Evolutionary conservation across 2,797 vertebrate genomes (phyloP).

Genomic region (Melanotaenia trifasciata): DNA sequence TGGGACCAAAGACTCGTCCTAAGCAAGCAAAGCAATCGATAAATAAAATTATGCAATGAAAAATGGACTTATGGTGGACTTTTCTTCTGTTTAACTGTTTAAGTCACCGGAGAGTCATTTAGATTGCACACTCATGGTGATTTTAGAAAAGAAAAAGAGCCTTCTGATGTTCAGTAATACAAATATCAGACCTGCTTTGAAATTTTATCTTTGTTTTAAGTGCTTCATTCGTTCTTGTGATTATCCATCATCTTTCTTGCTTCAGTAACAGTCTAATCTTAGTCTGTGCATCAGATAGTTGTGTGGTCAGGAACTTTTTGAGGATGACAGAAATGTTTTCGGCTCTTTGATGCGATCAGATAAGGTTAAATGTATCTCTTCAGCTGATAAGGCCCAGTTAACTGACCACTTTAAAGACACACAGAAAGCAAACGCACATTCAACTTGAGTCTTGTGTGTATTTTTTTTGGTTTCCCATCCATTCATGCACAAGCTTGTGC

Average conservation of each 20-base stretch:
- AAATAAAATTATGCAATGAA: not conserved
- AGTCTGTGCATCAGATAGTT: conserved; percentile 44
- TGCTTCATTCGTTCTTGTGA: not conserved
- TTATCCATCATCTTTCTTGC: not conserved
- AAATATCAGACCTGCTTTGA: not conserved
- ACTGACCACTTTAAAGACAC: conserved; percentile 5
- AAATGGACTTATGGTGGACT: not conserved
- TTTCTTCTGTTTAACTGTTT: too few relatives aligned
- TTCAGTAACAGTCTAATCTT: conserved; percentile 49
- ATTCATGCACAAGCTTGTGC: not conserved
- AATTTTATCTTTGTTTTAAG: not conserved
- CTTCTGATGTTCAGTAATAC: not conserved
- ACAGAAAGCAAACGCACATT: conserved; percentile 8
- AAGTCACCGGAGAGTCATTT: not conserved
- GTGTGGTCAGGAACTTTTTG: conserved; percentile 42
- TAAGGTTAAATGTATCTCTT: conserved; percentile 46
- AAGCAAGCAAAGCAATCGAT: not conserved
- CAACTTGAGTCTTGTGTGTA: not conserved
- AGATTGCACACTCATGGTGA: not conserved
- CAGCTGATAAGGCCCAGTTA: conserved; percentile 29
- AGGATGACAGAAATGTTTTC: conserved; percentile 40
- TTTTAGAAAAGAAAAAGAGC: not conserved
- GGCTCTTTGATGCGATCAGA: conserved; percentile 37
- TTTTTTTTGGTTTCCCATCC: not conserved
- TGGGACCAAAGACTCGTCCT: not conserved